Percentiles rank a stretch among this genome's conserved stretches.
phyloP scores from a whole-genome alignment of 2,888 invertebrate genomes.

The Brachyptera putata region DNA sequence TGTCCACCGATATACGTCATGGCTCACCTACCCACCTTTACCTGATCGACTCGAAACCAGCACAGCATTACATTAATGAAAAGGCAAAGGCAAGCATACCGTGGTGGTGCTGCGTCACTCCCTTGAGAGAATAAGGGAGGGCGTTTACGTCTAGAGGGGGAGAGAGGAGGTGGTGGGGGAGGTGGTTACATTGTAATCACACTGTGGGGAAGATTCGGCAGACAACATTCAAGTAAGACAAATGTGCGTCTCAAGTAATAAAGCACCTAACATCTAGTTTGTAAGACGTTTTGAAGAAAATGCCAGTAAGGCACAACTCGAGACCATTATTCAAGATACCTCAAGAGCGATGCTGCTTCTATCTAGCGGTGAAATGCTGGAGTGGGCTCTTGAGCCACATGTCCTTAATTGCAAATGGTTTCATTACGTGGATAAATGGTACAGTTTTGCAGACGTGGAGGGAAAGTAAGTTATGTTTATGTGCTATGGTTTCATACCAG shows the following conservation, averaged over 20 bases:
- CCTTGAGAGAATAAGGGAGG: background rate
- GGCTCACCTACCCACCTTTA: background rate
- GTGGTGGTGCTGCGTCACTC: background rate
- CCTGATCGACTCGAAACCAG: conserved; percentile 11
- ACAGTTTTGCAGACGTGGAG: too few species aligned
- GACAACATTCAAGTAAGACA: background rate
- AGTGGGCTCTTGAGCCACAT: background rate
- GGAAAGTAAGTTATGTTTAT: too few species aligned
- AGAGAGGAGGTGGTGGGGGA: background rate
- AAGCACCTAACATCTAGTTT: conserved; percentile 9
- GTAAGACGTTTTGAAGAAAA: conserved; percentile 1
- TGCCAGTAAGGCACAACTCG: background rate
- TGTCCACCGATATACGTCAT: too few species aligned
- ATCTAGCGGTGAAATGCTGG: too few species aligned
- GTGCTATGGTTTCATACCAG: too few species aligned
- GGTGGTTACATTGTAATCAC: conserved; percentile 3
- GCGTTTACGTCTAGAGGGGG: background rate
- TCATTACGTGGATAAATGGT: too few species aligned
- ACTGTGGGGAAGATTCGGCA: background rate
- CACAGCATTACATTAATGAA: conserved; percentile 18
- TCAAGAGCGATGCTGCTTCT: too few species aligned
- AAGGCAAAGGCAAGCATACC: conserved; percentile 6
- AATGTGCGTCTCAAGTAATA: conserved; percentile 13
- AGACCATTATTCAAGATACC: background rate
- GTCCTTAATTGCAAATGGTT: too few species aligned